phyloP scores from a whole-genome alignment of 2,113 vertebrate genomes.

The Siphamia tubifer region DNA sequence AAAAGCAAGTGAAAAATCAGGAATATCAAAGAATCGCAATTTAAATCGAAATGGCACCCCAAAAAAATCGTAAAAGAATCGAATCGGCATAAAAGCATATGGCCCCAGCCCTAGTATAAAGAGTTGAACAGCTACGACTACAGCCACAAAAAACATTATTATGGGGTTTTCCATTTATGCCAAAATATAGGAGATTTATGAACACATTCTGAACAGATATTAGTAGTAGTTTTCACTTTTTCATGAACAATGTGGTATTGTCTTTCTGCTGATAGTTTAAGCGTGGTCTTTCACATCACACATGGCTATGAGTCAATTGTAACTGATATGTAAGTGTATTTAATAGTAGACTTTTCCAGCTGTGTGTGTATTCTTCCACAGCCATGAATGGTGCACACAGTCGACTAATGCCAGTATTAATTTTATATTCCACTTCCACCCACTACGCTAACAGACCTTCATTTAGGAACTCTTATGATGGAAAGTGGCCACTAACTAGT shows the following conservation, averaged over 20 bases:
- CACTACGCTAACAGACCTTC: not conserved
- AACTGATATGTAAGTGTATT: not conserved
- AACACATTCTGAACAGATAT: no score
- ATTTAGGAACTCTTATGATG: not conserved
- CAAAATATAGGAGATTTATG: not conserved
- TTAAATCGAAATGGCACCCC: no score
- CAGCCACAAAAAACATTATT: no score
- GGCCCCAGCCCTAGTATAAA: no score
- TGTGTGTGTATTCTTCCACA: constrained; percentile 10
- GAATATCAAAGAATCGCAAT: no score
- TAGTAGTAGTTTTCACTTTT: no score
- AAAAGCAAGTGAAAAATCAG: no score
- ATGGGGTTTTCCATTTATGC: not conserved
- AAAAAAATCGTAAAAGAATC: no score
- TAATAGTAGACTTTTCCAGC: constrained; percentile 12
- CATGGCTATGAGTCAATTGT: no score
- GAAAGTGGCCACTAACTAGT: constrained; percentile 26
- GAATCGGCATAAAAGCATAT: no score
- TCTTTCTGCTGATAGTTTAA: not conserved
- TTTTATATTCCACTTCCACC: constrained; percentile 40
- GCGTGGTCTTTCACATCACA: not conserved
- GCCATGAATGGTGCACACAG: constrained; percentile 19
- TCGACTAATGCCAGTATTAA: constrained; percentile 10
- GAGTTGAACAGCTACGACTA: no score
- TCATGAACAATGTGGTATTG: not conserved